These are phyloP conservation scores for Psammodynastes pulverulentus DNA, from an alignment of 2,113 vertebrate genomes.

Conservation along the genomic window DNA sequence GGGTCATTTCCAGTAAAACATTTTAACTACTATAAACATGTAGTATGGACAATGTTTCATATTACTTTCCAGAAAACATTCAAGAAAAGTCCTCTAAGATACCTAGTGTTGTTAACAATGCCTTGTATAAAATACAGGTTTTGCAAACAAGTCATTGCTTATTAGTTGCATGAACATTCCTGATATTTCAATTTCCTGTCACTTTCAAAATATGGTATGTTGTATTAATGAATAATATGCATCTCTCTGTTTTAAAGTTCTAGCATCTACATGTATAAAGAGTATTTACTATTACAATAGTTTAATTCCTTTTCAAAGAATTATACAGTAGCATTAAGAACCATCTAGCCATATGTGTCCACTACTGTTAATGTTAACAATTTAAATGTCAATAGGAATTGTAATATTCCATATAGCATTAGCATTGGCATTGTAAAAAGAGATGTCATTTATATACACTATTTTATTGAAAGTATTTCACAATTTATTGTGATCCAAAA, in stretches of 20 bases:
- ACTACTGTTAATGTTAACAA: constrained; percentile 2
- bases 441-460: background rate
- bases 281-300: constrained; percentile 8
- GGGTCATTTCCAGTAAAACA: background rate
- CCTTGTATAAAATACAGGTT: background rate
- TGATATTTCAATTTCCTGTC: background rate
- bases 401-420: background rate
- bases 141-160: background rate
- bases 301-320: constrained; percentile 24
- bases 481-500: background rate
- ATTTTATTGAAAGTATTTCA: background rate
- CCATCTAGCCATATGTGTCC: background rate
- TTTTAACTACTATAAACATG: background rate
- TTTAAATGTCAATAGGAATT: background rate
- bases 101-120: background rate
- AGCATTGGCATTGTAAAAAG: constrained; percentile 3
- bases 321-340: background rate
- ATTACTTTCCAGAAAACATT: background rate
- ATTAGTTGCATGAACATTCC: background rate
- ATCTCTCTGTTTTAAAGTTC: background rate
- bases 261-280: background rate
- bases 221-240: constrained; percentile 3
- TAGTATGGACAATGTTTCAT: background rate
- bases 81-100: background rate
- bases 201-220: background rate